Evolutionary conservation across 2,113 vertebrate species (phyloP).

Genomic region (Sterrhoptilus dennistouni): DNA sequence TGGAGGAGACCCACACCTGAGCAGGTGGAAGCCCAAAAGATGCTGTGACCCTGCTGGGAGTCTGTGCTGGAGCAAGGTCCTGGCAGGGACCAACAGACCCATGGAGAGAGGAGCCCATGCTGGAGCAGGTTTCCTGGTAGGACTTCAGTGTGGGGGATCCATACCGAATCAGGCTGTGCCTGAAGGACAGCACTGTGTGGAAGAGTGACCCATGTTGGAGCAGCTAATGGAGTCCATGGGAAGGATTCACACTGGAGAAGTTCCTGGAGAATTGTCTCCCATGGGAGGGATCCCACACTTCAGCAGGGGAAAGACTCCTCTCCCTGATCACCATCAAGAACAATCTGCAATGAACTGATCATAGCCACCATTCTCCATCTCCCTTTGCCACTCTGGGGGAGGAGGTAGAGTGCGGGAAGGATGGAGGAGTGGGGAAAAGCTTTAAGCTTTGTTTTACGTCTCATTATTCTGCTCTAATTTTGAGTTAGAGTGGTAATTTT

Average conservation of each 20-base stretch:
- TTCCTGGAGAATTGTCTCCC: not conserved
- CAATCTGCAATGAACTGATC: not conserved
- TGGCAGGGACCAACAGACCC: not conserved
- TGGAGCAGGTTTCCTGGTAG: not conserved
- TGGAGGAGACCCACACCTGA: not conserved
- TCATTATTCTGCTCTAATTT: not conserved
- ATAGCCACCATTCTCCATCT: not conserved
- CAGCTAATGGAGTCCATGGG: not conserved
- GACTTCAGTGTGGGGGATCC: not conserved
- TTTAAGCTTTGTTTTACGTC: not conserved
- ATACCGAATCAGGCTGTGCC: not conserved
- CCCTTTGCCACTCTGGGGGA: not conserved
- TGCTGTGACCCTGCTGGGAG: not conserved
- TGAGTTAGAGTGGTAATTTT: not conserved
- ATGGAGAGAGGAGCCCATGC: not conserved
- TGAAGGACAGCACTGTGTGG: not conserved
- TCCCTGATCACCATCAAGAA: not conserved
- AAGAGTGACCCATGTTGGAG: not conserved
- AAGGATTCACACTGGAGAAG: not conserved
- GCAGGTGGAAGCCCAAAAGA: not conserved
- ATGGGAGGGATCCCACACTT: not conserved
- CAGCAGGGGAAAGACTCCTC: not conserved
- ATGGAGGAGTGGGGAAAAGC: not conserved
- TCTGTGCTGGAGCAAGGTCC: not conserved
- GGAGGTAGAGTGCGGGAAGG: not conserved